These are phyloP conservation scores for Clavelina lepadiformis DNA, from an alignment of 23 tunicate species.

Conservation along the genomic window DNA sequence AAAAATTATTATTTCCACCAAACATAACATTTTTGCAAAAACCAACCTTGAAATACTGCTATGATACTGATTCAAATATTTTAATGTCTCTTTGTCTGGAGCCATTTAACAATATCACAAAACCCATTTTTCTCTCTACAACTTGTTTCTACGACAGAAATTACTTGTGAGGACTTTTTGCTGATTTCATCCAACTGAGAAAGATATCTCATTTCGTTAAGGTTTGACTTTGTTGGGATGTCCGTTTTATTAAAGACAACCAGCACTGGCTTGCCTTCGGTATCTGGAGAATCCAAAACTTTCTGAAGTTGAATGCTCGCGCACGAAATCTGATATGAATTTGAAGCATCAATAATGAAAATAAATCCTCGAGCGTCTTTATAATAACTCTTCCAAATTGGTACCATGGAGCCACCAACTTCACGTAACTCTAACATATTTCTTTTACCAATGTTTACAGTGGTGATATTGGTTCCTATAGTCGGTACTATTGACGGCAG, in stretches of 20 bases:
- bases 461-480: slow-evolving; percentile 59
- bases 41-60: no score
- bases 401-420: slow-evolving; percentile 84
- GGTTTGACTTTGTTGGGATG: slow-evolving; percentile 26
- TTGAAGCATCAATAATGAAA: slow-evolving; percentile 61
- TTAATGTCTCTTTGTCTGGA: slow-evolving; percentile 1
- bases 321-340: slow-evolving; percentile 39
- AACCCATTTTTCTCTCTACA: slow-evolving; percentile 41
- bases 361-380: slow-evolving; percentile 44
- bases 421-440: slow-evolving; percentile 41
- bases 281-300: slow-evolving; percentile 9
- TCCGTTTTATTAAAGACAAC: slow-evolving; percentile 60
- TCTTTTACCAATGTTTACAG: slow-evolving; percentile 14
- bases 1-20: no score
- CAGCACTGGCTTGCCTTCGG: slow-evolving; percentile 26
- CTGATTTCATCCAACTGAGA: slow-evolving; percentile 17
- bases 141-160: slow-evolving; percentile 36
- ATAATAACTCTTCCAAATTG: slow-evolving; percentile 78
- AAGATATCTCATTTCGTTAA: slow-evolving; percentile 45
- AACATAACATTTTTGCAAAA: no score
- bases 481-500: slow-evolving; percentile 68
- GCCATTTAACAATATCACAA: slow-evolving; percentile 38
- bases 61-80: no score
- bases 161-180: background rate
- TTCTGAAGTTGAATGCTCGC: slow-evolving; percentile 18